Base-by-base conservation (phyloP, 2,113 vertebrate species). In the Silurus glanis region DNA sequence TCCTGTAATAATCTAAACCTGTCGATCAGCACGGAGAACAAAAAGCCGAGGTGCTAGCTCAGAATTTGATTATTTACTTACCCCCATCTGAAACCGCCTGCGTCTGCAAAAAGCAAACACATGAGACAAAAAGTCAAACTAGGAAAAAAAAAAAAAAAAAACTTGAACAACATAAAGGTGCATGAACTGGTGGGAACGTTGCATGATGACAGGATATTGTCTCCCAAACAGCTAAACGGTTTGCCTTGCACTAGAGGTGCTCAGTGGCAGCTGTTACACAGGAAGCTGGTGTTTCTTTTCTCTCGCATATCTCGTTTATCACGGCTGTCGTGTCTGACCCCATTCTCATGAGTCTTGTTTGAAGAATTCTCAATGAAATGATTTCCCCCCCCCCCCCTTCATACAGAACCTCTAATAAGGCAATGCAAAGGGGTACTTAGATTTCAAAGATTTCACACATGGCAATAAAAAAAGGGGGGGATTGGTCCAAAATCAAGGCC, bases 81-180 rank as follows among this genome's bases (percentile, higher is more conserved):
- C 96, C 95, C 92, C 96, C 96, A 83, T 96, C 96, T 82, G 95
- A 96, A 80, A 94, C 93, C 0, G 96, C 96, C 92, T 94, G 93
- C 82, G 91, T 94, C 96, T 96, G 93, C 82, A 87, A 90, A 91
- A 69, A 75, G 9, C 90, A 64, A 23, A 79, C n/a, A 90, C 53
- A 89, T n/a, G 58, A n/a, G 53, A 66, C 5, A 71, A 82, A 49
- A 16, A 87, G 62, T 64, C n/a, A 86, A 58, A 12, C 58, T 84
- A 55, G 16, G 61, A 72, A 4, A 37, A 37, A 37, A 37, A 59
- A 72, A 4, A 37, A 37, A 37, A 37, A 59, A 17, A 62, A 79
- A 59, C 55, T 47, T 7, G 2, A 13, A 55, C 64, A 47, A 7
- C 3, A 66, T 13, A 37, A 0, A 23, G 14, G 28, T 75, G 17